Base-by-base conservation (phyloP, 2,797 vertebrate genomes). In the Valencia hispanica region DNA sequence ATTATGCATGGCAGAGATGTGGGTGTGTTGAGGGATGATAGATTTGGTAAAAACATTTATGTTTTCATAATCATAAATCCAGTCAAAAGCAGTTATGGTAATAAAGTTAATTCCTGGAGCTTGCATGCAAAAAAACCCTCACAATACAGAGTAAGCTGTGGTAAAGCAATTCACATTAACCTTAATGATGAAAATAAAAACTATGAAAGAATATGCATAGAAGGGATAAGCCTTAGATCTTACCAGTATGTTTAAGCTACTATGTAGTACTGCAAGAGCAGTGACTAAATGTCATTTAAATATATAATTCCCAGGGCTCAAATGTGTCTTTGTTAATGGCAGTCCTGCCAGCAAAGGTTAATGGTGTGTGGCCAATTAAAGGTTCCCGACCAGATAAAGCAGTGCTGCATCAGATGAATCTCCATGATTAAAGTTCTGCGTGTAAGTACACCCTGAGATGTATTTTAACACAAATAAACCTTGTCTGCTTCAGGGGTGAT, bases 301-400 rank as follows among this genome's bases (percentile, higher is more conserved):
- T 83, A 73, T 78, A 50, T 78, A 63, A 84, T 75, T 91, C 75
- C 79, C 15, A n/a, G 48, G 65, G 70, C 78, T 80, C 43, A 10
- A 57, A 78, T 77, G 84, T 77, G 80, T 81, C 76, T 72, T 17
- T 77, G 73, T 78, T 83, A 86, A 88, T 86, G 77, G 87, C 90
- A 66, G 70, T 63, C 72, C 57, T 68, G 73, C 34, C 72, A 91
- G 75, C 27, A 22, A 65, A 87, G 87, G 88, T 92, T 92, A 89
- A 91, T 91, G 83, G 84, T 71, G 85, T 83, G 85, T 85, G 86
- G 88, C 85, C 83, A 71, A 69, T 72, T 51, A 81, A 85, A 83
- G 83, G 81, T 83, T 85, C 75, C 63, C 68, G 79, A 78, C 75
- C 76, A 80, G 68, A 72, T 74, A 45, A 75, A 69, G 79, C 78